Percentiles rank a stretch among this genome's conserved stretches.
Conservation (phyloP, 2,888 invertebrate genomes). For the Oxycera nigricornis region DNA sequence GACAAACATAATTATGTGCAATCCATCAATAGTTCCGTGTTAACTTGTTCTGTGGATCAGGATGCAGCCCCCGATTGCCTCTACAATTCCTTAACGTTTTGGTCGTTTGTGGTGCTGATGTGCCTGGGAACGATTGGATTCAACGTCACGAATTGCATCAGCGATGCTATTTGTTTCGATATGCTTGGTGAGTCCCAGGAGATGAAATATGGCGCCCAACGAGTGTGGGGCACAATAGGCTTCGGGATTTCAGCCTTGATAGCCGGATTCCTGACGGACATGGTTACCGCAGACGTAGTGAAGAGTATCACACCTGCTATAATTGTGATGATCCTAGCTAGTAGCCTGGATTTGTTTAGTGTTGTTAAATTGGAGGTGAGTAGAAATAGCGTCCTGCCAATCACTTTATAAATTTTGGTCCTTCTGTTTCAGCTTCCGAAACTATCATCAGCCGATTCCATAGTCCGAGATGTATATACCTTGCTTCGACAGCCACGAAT, state of each 20-base stretch:
- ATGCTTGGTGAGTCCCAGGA: constrained; percentile 76
- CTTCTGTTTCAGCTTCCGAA: constrained; percentile 70
- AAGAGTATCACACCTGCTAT: constrained; percentile 78
- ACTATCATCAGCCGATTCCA: constrained; percentile 71
- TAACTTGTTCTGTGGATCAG: constrained; percentile 42
- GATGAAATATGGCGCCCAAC: constrained; percentile 76
- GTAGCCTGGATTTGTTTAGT: constrained; percentile 71
- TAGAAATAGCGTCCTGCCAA: not conserved
- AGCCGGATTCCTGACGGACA: constrained; percentile 74
- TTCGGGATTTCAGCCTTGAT: constrained; percentile 77
- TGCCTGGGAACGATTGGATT: constrained; percentile 79
- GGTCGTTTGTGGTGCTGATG: constrained; percentile 76
- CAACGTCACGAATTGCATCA: constrained; percentile 85
- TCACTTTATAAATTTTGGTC: not conserved
- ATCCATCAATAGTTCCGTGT: not conserved
- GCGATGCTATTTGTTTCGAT: constrained; percentile 91
- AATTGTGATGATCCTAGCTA: constrained; percentile 70
- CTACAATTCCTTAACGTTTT: constrained; percentile 71
- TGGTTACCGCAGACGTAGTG: constrained; percentile 66
- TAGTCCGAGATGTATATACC: constrained; percentile 70
- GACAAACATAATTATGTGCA: not conserved
- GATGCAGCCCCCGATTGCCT: constrained; percentile 56
- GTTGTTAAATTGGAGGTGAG: constrained; percentile 62
- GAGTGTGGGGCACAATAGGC: constrained; percentile 84
- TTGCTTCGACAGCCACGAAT: constrained; percentile 72